Base-by-base conservation (phyloP, 2,888 invertebrate species). In the Drosophila sordidula region DNA sequence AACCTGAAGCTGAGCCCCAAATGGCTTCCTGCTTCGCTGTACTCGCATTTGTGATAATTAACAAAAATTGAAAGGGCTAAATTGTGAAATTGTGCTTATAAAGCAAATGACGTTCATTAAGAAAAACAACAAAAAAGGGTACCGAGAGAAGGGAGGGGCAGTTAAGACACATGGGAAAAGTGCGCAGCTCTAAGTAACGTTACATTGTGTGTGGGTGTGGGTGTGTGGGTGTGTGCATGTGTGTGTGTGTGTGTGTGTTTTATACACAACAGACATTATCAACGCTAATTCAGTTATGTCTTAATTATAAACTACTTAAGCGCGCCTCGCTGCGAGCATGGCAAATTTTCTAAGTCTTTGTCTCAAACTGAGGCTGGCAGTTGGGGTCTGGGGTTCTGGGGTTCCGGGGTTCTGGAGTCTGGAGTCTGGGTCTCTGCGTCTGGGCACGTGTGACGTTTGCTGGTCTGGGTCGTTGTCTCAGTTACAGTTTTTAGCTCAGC, bases 221-320 rank as follows among this genome's bases (percentile, higher is more conserved):
- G 34, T 50, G 32, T 49, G 42, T 26, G 18, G 8, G 44, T 25
- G 47, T 18, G 18, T 18, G 18, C 18, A 1, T 59, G 68, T 56
- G 51, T 38, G 66, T 54, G n/a, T n/a, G n/a, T n/a, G 62, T 42
- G 56, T 58, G 42, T 44, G 54, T 57, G 49, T 52, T 50, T 59
- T 49, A 75, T 75, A 75, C 68, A 66, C 72, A 86, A 87, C 61
- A 85, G 88, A 87, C 88, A 86, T 89, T 90, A 90, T 86, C 87
- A 89, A 80, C 80, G 85, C 89, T 90, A 90, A 90, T 90, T 90
- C 82, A 82, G 80, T 90, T 90, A 90, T 78, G 84, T 90, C 90
- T 90, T 90, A 90, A 90, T 90, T 90, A 89, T 89, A 89, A 89
- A 86, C 86, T 85, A 86, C 90, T 90, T 90, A 84, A 75, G 71